These are phyloP conservation scores for Apamea epomidion DNA, from an alignment of 2,888 invertebrate genomes.

Conservation along the genomic window DNA sequence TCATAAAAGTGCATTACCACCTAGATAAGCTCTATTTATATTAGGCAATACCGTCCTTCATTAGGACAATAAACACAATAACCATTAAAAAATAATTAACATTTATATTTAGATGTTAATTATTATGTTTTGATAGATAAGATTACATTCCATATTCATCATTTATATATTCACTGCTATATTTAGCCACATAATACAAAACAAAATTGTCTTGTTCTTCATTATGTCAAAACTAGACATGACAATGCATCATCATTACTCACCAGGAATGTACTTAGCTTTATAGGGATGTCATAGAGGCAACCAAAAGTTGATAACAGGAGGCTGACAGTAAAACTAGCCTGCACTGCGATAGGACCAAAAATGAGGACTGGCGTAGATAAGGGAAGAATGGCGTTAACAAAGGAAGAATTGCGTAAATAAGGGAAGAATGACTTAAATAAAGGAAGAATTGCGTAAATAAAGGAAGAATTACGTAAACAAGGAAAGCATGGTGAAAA, in stretches of 20 bases:
- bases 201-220: slow-evolving; percentile 14
- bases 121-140: slow-evolving; percentile 1
- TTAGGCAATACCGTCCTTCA: slow-evolving; percentile 4
- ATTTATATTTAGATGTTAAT: neutral
- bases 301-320: neutral
- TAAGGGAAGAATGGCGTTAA: neutral
- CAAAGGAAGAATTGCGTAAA: neutral
- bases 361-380: neutral
- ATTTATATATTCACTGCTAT: too few species aligned
- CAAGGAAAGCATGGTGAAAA: too few species aligned
- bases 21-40: slow-evolving; percentile 2
- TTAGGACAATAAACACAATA: neutral
- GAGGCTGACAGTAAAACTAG: neutral
- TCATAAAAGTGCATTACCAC: slow-evolving; percentile 7
- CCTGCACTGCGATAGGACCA: neutral
- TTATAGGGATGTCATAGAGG: slow-evolving; percentile 7
- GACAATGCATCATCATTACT: slow-evolving; percentile 25
- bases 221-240: slow-evolving; percentile 24
- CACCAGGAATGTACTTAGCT: neutral
- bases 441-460: neutral
- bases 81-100: neutral
- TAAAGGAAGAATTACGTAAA: neutral
- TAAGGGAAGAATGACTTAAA: neutral
- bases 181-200: neutral
- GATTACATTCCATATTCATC: slow-evolving; percentile 11